Base-by-base conservation (phyloP, 2,797 vertebrate species). In the Lithobates pipiens region DNA sequence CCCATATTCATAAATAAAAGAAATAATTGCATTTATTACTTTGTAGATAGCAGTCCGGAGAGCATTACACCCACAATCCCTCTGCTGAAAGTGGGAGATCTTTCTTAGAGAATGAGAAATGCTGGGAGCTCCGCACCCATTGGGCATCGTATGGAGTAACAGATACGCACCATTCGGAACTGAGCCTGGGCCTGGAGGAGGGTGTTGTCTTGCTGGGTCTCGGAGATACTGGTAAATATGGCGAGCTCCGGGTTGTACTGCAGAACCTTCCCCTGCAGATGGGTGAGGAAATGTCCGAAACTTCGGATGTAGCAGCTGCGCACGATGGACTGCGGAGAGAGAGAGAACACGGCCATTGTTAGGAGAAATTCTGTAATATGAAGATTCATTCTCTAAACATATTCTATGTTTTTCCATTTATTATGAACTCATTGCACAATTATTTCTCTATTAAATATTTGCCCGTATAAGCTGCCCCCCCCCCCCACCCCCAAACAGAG, bases 181-280 rank as follows among this genome's bases (percentile, higher is more conserved):
- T 99, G 98, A n/a, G 98, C 98, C 92, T 99, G 97, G 34, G 98
- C 98, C 90, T 98, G 98, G 89, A 97, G 97, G 85, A 97, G 89
- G 86, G 96, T 90, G 91, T 95, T 96, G 79, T 99, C 98, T 84
- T 97, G 96, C 80, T 98, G 96, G 0, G 96, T 92, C 89, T 97
- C 97, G 68, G 95, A 95, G 34, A 96, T 95, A 93, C 98, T 99
- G 93, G 97, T 97, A 91, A 99, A 99, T 93, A 99, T 98, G 29
- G 97, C 97, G 0, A 96, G 97, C 91, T 99, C 97, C 0, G 96
- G 92, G 91, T 96, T 99, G 94, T 97, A 99, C 91, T 99, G 98
- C 87, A 99, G 94, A 89, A 98, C 96, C 93, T 98, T 97, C 92
- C 97, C 97, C 89, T 98, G 97, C 91, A 99, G 89, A 89, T 91